Evolutionary conservation across 2,797 vertebrate genomes (phyloP).

Genomic region (Myotis vivesi): DNA sequence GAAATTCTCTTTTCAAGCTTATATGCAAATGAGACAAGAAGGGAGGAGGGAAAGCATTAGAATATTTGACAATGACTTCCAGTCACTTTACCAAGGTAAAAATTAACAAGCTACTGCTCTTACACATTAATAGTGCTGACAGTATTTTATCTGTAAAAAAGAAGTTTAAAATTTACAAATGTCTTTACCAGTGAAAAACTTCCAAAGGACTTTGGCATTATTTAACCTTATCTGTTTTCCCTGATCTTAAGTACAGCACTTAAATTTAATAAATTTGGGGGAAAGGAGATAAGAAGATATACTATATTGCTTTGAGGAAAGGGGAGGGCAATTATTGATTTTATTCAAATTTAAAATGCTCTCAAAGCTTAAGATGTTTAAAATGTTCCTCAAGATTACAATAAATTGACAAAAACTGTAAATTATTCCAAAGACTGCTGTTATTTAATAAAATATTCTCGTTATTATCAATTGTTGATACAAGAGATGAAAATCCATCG

Average conservation of each 20-base stretch:
- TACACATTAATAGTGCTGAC: conserved; percentile 53
- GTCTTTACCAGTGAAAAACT: conserved; percentile 75
- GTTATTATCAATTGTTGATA: background rate
- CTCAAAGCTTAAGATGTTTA: conserved; percentile 64
- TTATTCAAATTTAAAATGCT: conserved; percentile 51
- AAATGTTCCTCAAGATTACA: conserved; percentile 17
- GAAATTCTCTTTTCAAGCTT: conserved; percentile 91
- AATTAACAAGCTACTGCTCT: conserved; percentile 64
- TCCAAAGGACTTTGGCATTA: conserved; percentile 69
- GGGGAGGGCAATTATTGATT: background rate
- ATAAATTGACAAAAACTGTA: conserved; percentile 18
- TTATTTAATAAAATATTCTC: conserved; percentile 22
- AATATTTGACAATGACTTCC: conserved; percentile 89
- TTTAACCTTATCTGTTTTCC: conserved; percentile 61
- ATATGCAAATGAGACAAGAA: conserved; percentile 90
- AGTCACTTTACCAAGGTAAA: conserved; percentile 80
- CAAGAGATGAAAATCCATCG: background rate
- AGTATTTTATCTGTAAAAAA: conserved; percentile 70
- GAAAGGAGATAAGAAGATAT: background rate
- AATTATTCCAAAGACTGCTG: conserved; percentile 12
- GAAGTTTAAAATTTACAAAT: conserved; percentile 77
- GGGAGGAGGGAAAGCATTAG: conserved; percentile 80
- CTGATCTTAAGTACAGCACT: conserved; percentile 31
- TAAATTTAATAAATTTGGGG: conserved; percentile 16
- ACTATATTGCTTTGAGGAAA: background rate